phyloP scores from a whole-genome alignment of 2,888 invertebrate species.

The Glomeris marginata region DNA sequence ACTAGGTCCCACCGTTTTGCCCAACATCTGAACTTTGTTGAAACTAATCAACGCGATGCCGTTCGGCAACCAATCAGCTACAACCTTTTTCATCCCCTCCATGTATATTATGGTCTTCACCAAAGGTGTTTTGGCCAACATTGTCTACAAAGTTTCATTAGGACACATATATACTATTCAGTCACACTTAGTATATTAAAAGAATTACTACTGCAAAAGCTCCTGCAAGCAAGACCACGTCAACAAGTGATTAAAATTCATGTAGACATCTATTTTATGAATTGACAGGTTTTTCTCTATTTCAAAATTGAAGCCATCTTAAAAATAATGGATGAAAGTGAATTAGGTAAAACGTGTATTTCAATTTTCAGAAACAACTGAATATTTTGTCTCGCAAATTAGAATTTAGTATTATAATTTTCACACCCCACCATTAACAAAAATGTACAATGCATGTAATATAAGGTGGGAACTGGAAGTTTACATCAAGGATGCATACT shows the following conservation, averaged over 20 bases:
- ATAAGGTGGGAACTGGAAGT: not conserved
- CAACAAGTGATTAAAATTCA: too few relatives aligned
- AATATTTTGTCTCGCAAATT: too few relatives aligned
- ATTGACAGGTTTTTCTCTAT: too few relatives aligned
- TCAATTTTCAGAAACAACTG: too few relatives aligned
- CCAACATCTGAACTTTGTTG: constrained; percentile 48
- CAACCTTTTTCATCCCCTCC: constrained; percentile 64
- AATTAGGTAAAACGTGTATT: too few relatives aligned
- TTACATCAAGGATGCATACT: too few relatives aligned
- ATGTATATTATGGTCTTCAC: constrained; percentile 65
- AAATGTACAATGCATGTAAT: not conserved
- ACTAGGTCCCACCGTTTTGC: constrained; percentile 26
- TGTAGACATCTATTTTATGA: too few relatives aligned
- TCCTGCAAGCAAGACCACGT: not conserved
- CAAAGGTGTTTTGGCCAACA: constrained; percentile 52
- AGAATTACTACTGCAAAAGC: not conserved
- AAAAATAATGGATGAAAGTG: too few relatives aligned
- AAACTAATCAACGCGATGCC: constrained; percentile 59
- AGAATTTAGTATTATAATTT: too few relatives aligned
- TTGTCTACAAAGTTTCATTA: constrained; percentile 17
- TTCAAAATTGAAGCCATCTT: too few relatives aligned
- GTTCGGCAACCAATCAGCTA: constrained; percentile 51
- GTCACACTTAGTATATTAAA: too few relatives aligned
- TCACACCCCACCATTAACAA: not conserved
- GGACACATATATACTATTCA: too few relatives aligned